phyloP scores from a whole-genome alignment of 2,888 invertebrate genomes.

The Ypsolopha scabrella region DNA sequence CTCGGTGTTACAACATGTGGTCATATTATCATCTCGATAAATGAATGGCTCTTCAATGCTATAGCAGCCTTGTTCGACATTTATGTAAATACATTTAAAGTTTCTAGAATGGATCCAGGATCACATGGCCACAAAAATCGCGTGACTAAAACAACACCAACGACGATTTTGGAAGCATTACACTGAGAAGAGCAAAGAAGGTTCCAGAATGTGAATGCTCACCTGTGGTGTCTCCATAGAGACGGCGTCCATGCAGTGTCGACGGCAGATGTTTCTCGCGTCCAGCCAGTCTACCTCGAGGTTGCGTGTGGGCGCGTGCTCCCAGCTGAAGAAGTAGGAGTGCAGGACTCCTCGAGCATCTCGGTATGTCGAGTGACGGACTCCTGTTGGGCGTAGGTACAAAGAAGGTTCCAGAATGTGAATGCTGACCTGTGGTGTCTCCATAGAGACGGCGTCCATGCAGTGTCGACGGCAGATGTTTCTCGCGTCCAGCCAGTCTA shows the following conservation, averaged over 20 bases:
- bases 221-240: slow-evolving; percentile 89
- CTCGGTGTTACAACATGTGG: too few relatives aligned
- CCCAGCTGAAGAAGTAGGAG: slow-evolving; percentile 96
- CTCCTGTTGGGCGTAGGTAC: slow-evolving; percentile 79
- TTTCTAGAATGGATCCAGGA: too few relatives aligned
- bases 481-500: slow-evolving; percentile 91
- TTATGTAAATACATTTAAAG: too few relatives aligned
- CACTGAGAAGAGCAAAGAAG: too few relatives aligned
- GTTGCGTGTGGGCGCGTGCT: slow-evolving; percentile 83
- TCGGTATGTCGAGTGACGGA: slow-evolving; percentile 88
- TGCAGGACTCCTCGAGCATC: slow-evolving; percentile 90
- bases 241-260: slow-evolving; percentile 95
- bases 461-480: slow-evolving; percentile 93
- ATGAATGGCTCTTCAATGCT: too few relatives aligned
- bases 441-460: slow-evolving; percentile 93
- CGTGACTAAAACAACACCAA: too few relatives aligned
- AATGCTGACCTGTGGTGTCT: slow-evolving; percentile 84
- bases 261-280: slow-evolving; percentile 89
- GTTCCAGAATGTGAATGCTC: slow-evolving; percentile 4
- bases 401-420: too few relatives aligned
- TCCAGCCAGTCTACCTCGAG: slow-evolving; percentile 93
- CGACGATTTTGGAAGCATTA: too few relatives aligned
- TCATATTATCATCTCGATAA: too few relatives aligned
- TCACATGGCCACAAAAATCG: too few relatives aligned
- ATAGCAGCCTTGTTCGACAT: too few relatives aligned